Evolutionary conservation across 1,140 invertebrate genomes (phyloP).

Genomic region (Delia radicum): DNA sequence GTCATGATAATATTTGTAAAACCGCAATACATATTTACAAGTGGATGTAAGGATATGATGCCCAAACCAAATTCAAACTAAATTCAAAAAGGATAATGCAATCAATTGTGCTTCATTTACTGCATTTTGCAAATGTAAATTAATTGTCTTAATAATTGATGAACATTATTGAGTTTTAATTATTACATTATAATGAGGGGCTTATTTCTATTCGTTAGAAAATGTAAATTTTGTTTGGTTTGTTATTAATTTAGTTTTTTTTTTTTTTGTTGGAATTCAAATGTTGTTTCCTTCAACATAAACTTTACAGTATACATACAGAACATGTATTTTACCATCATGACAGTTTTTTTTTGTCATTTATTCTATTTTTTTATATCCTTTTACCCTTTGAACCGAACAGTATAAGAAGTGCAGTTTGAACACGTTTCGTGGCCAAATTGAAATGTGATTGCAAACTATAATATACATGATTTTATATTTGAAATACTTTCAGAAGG

Average conservation of each 20-base stretch:
- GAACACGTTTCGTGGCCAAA: background rate
- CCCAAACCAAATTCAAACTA: no score
- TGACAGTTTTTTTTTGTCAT: background rate
- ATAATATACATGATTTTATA: background rate
- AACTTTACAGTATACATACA: no score
- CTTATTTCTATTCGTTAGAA: background rate
- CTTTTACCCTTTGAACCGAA: no score
- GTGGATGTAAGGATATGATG: no score
- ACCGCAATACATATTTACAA: no score
- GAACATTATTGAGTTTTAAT: conserved; percentile 5
- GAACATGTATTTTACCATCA: no score
- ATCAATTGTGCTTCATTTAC: conserved; percentile 15
- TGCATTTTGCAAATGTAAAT: background rate
- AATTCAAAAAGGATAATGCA: background rate
- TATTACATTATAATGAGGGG: background rate
- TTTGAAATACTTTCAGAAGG: background rate
- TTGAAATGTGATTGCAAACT: background rate
- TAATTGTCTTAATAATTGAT: conserved; percentile 14
- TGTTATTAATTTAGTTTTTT: no score
- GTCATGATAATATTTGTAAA: no score
- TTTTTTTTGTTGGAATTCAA: background rate
- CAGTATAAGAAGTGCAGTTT: background rate
- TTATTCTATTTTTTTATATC: background rate
- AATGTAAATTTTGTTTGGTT: background rate
- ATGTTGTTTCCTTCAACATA: background rate